Percentiles rank a stretch among this genome's conserved stretches.
phyloP scores from a whole-genome alignment of 2,113 vertebrate species.

The Coreoperca whiteheadi region DNA sequence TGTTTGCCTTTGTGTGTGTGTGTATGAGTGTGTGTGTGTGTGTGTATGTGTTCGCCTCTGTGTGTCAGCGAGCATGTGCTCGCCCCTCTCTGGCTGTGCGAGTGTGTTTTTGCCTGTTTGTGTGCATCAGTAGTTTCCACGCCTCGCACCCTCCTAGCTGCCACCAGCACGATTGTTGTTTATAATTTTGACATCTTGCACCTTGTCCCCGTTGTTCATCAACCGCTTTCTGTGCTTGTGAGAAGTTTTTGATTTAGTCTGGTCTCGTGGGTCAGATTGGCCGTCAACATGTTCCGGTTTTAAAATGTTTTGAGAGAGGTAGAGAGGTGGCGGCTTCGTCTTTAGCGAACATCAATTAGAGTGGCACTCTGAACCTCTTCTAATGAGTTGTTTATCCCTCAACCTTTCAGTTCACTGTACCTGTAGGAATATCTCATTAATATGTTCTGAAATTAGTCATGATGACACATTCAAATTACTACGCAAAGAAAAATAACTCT shows the following conservation, averaged over 20 bases:
- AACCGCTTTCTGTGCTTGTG: conserved; percentile 42
- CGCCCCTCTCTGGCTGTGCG: conserved; percentile 1
- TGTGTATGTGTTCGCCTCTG: not conserved
- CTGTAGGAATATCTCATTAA: conserved; percentile 56
- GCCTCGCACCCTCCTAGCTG: conserved; percentile 51
- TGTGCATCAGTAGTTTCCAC: conserved; percentile 57
- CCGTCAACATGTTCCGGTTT: conserved; percentile 31
- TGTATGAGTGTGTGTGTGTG: conserved; percentile 4
- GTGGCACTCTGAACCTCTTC: conserved; percentile 41
- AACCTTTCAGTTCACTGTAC: conserved; percentile 47
- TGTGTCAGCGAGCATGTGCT: conserved; percentile 20
- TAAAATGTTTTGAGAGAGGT: conserved; percentile 52
- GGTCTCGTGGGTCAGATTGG: conserved; percentile 33
- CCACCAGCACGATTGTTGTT: conserved; percentile 68
- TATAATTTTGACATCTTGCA: conserved; percentile 70
- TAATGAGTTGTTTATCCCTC: conserved; percentile 71
- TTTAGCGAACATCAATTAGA: conserved; percentile 59
- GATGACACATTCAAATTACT: conserved; percentile 35
- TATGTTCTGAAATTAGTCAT: conserved; percentile 49
- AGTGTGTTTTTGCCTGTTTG: conserved; percentile 20
- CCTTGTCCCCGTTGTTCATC: conserved; percentile 58
- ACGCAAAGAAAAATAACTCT: conserved; percentile 36
- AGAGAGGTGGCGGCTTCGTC: conserved; percentile 37
- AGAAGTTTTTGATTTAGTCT: conserved; percentile 57
- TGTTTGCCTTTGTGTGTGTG: conserved; percentile 35